These are phyloP conservation scores for Oeneis ivallda DNA, from an alignment of 2,888 invertebrate genomes.

Conservation along the genomic window DNA sequence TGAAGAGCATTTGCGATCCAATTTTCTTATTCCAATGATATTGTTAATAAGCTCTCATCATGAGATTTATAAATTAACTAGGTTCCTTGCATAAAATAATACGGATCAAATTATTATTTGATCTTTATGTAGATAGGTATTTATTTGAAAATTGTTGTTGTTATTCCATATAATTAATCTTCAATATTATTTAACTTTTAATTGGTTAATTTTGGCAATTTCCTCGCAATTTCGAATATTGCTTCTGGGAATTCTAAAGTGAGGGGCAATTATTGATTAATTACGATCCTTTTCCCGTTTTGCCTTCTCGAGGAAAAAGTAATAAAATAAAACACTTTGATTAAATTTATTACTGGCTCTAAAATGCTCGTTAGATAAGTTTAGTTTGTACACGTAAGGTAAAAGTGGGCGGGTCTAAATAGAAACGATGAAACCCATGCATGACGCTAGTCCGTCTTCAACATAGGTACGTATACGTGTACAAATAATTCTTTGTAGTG, in stretches of 20 bases:
- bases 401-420: too few relatives aligned
- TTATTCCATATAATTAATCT: constrained; percentile 16
- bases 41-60: too few relatives aligned
- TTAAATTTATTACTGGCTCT: background rate
- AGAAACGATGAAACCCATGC: too few relatives aligned
- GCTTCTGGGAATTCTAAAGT: constrained; percentile 13
- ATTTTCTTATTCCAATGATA: background rate
- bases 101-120: too few relatives aligned
- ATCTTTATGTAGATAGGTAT: background rate
- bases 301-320: background rate
- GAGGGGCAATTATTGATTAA: constrained; percentile 22
- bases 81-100: background rate
- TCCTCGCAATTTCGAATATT: constrained; percentile 18
- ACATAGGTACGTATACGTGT: too few relatives aligned
- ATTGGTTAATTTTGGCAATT: constrained; percentile 21
- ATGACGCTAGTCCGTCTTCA: too few relatives aligned
- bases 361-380: background rate
- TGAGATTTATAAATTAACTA: background rate
- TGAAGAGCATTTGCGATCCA: background rate
- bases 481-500: too few relatives aligned
- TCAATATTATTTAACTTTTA: constrained; percentile 16
- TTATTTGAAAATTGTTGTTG: background rate
- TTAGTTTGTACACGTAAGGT: too few relatives aligned
- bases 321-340: background rate
- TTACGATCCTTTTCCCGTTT: constrained; percentile 15